Evolutionary conservation across 2,797 vertebrate species (phyloP).

Genomic region (Clarias pachynema): DNA sequence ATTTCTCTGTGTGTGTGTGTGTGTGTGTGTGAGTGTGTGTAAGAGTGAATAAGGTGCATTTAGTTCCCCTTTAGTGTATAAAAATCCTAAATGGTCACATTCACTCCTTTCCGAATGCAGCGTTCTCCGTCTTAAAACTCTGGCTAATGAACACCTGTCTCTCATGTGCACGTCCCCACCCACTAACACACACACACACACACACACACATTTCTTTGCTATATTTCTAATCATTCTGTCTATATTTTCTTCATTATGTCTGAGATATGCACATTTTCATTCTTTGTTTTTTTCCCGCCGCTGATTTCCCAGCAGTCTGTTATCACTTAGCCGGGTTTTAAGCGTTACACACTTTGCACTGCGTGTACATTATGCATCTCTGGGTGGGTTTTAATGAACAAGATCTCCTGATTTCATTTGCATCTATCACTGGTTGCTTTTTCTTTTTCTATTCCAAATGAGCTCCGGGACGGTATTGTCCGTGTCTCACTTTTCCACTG

Average conservation of each 20-base stretch:
- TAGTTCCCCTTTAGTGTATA: slow-evolving; percentile 22
- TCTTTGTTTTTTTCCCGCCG: slow-evolving; percentile 7
- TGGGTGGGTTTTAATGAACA: slow-evolving; percentile 17
- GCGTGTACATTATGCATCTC: slow-evolving; percentile 6
- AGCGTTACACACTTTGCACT: neutral
- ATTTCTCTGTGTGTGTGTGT: slow-evolving; percentile 21
- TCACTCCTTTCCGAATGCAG: slow-evolving; percentile 30
- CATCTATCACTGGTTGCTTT: neutral
- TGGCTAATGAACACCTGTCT: slow-evolving; percentile 44
- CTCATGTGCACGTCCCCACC: slow-evolving; percentile 16
- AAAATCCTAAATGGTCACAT: slow-evolving; percentile 27
- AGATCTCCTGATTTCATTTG: slow-evolving; percentile 28
- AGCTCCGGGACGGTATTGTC: slow-evolving; percentile 47
- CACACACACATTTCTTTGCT: slow-evolving; percentile 22
- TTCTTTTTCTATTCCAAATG: neutral
- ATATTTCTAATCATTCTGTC: neutral
- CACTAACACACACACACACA: neutral
- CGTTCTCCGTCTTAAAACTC: slow-evolving; percentile 28
- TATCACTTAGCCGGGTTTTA: neutral
- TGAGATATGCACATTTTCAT: slow-evolving; percentile 30
- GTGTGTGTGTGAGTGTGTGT: slow-evolving; percentile 4
- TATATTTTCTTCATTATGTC: slow-evolving; percentile 20
- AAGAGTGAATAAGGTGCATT: slow-evolving; percentile 17
- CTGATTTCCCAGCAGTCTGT: neutral
- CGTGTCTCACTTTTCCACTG: slow-evolving; percentile 63